Conservation (phyloP, 2,797 vertebrate genomes). For the Delichon dasypus region DNA sequence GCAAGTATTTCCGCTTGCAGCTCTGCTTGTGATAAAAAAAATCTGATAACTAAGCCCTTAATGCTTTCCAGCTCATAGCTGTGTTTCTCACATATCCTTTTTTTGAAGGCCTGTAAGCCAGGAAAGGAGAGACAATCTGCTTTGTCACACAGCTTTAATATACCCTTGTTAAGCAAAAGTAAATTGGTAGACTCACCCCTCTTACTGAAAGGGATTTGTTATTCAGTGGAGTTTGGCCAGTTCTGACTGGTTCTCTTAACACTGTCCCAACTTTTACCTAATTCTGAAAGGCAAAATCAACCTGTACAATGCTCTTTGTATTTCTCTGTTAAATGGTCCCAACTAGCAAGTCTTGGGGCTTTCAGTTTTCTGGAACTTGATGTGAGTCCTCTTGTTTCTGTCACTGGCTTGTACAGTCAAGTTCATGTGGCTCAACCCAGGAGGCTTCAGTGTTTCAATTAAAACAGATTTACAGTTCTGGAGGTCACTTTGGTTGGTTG, state of each 20-base stretch:
- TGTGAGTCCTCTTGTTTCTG: not conserved
- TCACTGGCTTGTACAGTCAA: not conserved
- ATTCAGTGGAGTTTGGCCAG: not conserved
- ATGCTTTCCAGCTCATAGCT: not conserved
- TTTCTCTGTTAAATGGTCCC: not conserved
- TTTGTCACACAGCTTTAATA: not conserved
- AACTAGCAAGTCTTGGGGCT: not conserved
- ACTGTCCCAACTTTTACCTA: not conserved
- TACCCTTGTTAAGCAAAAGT: not conserved
- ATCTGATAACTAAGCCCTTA: not conserved
- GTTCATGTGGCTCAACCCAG: not conserved
- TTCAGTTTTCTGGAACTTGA: not conserved
- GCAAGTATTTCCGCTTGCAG: not conserved
- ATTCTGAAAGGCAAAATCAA: not conserved
- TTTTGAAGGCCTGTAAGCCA: not conserved
- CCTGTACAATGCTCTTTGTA: not conserved
- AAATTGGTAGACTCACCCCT: not conserved
- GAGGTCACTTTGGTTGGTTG: slow-evolving; percentile 15
- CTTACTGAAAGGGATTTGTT: not conserved
- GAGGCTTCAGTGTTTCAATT: slow-evolving; percentile 15
- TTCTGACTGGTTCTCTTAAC: not conserved
- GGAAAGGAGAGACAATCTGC: not conserved
- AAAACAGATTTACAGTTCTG: slow-evolving; percentile 24
- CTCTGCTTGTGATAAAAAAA: not conserved
- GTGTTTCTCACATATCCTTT: not conserved